Evolutionary conservation across 2,888 invertebrate species (phyloP), one percentile per base, ranked within the genome.

Genomic region (Phortica okadai): DNA sequence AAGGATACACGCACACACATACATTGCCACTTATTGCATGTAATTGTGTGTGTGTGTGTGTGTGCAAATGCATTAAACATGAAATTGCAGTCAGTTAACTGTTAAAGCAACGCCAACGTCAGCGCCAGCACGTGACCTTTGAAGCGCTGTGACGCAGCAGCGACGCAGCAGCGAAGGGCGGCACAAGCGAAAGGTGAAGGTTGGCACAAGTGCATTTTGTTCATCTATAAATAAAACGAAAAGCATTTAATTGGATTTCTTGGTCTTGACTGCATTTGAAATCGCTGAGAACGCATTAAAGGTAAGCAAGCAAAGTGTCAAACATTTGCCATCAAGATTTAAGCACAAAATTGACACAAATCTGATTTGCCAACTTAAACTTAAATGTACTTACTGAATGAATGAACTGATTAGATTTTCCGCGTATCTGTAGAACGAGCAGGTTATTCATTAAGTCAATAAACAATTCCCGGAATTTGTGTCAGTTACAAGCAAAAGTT

Each of bases 171-270:
- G 50, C 4, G 33, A 5, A 33, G 11, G 16, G 16, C 8, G 62
- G 25, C 21, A 33, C 5, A 21, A 62, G 33, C 4, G 33, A 62
- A 62, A 62, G 62, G 78, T 7, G 73, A 58, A 77, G 70, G 70
- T 62, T 62, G 62, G 21, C 54, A 69, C 64, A 45, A 21, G 45
- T 25, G 21, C n/a, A 7, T 44, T 33, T 5, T 4, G 4, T 33
- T 14, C 16, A 16, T 5, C 72, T 72, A 72, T 72, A 72, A 58
- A 72, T 56, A 72, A 73, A 42, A 77, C 74, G 62, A 33, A 50
- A 74, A 75, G 73, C 79, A 80, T 79, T 85, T 88, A 88, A 85
- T 85, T 85, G 88, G 85, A 85, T 85, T 85, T 83, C 74, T 14
- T 14, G 50, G 50, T 50, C 50, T 50, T 78, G 76, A 66, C 75